A percentile compares a stretch with the other conserved stretches of the same genome.
phyloP scores from a whole-genome alignment of 2,888 invertebrate genomes.

The Cephus rjabovi region DNA sequence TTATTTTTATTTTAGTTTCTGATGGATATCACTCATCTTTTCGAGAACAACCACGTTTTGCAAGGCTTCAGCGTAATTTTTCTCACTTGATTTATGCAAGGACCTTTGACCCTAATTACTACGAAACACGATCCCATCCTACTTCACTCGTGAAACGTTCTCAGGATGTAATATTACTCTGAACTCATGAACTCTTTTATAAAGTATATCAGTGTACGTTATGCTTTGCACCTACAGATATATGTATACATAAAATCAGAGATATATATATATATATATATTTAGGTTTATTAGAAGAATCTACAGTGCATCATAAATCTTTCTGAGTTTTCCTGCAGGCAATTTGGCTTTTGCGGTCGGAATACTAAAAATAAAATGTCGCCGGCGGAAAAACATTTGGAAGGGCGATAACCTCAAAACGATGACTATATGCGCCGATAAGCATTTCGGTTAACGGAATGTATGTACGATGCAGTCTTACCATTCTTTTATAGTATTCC shows the following conservation, averaged over 20 bases:
- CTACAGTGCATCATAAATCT: not conserved
- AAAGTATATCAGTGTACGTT: not conserved
- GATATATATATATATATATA: too few species aligned
- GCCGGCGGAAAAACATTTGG: not conserved
- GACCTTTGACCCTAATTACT: not conserved
- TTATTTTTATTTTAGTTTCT: not conserved
- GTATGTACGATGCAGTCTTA: not conserved
- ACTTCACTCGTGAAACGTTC: not conserved
- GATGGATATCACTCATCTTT: not conserved
- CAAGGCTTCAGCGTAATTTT: not conserved
- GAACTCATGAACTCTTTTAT: not conserved
- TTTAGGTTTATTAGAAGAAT: not conserved
- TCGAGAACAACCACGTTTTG: not conserved
- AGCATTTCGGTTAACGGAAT: not conserved
- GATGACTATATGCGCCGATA: not conserved
- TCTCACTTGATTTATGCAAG: not conserved
- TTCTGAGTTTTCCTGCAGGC: not conserved
- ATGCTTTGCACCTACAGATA: not conserved
- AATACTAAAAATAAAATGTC: slow-evolving; percentile 4
- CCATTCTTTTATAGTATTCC: not conserved
- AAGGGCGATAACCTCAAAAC: slow-evolving; percentile 4
- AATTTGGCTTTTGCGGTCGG: not conserved
- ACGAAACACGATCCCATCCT: not conserved
- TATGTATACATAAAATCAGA: too few species aligned
- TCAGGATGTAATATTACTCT: not conserved